Evolutionary conservation across 2,888 invertebrate genomes (phyloP).

Genomic region (Apomyelois bistriatella): DNA sequence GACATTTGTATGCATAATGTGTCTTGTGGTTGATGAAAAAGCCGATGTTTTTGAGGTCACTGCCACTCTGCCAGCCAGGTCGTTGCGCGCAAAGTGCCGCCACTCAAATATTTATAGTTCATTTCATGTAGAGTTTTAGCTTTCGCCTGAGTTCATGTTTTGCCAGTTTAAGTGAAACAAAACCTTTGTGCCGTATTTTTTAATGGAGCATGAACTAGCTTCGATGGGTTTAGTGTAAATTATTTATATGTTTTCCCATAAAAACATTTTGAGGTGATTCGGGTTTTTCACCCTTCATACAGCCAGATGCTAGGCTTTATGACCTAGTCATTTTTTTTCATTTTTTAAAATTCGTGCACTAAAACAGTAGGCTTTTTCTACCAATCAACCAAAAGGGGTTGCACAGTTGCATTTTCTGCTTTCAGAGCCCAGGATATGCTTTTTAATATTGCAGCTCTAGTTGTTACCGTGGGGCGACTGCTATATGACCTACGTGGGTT

Average conservation of each 20-base stretch:
- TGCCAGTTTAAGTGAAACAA: not conserved
- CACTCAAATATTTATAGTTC: conserved; percentile 7
- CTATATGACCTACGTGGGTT: no score
- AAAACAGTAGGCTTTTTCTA: no score
- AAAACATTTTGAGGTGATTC: conserved; percentile 8
- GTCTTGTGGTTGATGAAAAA: not conserved
- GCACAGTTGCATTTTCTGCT: no score
- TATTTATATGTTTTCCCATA: conserved; percentile 4
- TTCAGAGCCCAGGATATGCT: no score
- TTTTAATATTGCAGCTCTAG: no score
- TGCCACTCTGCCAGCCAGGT: not conserved
- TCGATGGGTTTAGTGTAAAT: not conserved
- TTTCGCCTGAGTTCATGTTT: not conserved
- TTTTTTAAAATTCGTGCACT: no score
- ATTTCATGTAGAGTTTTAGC: conserved; percentile 2
- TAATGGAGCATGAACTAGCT: not conserved
- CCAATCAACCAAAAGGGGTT: no score
- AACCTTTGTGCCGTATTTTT: not conserved
- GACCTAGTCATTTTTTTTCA: no score
- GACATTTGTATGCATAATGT: not conserved
- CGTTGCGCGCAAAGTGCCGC: conserved; percentile 1
- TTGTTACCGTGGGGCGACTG: no score
- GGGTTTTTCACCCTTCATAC: no score
- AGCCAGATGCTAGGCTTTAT: no score
- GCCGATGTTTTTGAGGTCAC: conserved; percentile 2